Evolutionary conservation across 2,888 invertebrate genomes (phyloP), one percentile per base, ranked within the genome.

Genomic region (Orthosia cruda): DNA sequence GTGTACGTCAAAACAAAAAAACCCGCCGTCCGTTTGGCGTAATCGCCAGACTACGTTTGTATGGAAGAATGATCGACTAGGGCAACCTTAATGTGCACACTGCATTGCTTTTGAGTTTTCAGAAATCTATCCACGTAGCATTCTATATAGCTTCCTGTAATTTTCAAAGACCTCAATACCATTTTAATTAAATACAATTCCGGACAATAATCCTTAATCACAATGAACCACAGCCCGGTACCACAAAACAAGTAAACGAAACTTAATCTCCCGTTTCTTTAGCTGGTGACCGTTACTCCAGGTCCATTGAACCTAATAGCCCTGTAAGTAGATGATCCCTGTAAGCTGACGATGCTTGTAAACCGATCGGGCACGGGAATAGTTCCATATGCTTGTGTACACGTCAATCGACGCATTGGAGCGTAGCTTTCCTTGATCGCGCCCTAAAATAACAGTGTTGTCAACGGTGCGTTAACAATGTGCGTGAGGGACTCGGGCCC

Each of bases 291-390:
- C 74, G 80, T 87, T 86, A 80, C 45, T 20, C 3, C 11, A 20
- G 32, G 93, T 89, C 85, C 90, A 85, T 81, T 87, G 90, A 90
- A 89, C 92, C 84, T 82, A 72, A 45, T 50, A 50, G 65, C 40
- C 61, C 78, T 88, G 90, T 88, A 87, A 91, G 55, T 66, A 47
- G 80, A 71, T 52, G 57, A 49, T 71, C 64, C 55, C 80, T 87
- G 89, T 88, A 86, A 90, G 49, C 78, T 68, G 82, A 47, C 87
- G 89, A 85, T 87, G 84, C 76, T 78, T 88, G 90, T 88, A 87
- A 92, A 86, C 87, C 85, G 84, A 88, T 81, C 86, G 74, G 73
- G 65, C 71, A 84, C 86, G 87, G 82, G 91, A 90, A 91, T 90
- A 91, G 89, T 85, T 84, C 81, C 82, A 83, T 80, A 84, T 79